Evolutionary conservation across 2,797 vertebrate species (phyloP).

Genomic region (Poeciliopsis turneri): DNA sequence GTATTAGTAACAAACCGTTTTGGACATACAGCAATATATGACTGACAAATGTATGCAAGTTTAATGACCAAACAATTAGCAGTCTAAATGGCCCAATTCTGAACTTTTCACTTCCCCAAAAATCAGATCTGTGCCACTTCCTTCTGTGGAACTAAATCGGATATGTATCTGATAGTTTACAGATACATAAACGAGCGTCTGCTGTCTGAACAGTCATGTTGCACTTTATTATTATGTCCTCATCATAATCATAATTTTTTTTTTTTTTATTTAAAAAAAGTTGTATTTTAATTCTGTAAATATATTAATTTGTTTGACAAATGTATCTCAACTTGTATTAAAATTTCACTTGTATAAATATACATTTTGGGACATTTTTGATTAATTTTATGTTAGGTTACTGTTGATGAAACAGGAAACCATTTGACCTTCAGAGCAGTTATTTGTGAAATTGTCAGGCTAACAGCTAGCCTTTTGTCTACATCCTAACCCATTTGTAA

Average conservation of each 20-base stretch:
- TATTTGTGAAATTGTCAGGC: not conserved
- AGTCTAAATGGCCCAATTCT: not conserved
- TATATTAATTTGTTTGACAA: not conserved
- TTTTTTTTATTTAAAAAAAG: not conserved
- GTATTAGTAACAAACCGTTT: not conserved
- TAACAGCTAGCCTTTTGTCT: not conserved
- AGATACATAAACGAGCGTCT: not conserved
- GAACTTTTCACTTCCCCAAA: not conserved
- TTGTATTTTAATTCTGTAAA: not conserved
- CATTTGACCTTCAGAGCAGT: not conserved
- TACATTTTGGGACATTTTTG: not conserved
- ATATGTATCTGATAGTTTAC: not conserved
- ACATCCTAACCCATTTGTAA: slow-evolving; percentile 14
- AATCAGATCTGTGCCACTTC: not conserved
- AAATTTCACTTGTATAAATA: not conserved
- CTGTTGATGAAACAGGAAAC: not conserved
- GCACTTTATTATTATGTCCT: not conserved
- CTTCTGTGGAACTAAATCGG: not conserved
- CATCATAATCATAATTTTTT: not conserved
- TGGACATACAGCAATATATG: not conserved
- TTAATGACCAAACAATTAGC: not conserved
- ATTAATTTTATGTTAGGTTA: not conserved
- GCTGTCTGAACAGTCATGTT: not conserved
- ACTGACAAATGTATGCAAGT: not conserved
- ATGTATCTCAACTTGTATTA: not conserved